Percentiles rank a stretch among this genome's conserved stretches.
Conservation (phyloP, 2,113 vertebrate genomes). For the Jacana jacana region DNA sequence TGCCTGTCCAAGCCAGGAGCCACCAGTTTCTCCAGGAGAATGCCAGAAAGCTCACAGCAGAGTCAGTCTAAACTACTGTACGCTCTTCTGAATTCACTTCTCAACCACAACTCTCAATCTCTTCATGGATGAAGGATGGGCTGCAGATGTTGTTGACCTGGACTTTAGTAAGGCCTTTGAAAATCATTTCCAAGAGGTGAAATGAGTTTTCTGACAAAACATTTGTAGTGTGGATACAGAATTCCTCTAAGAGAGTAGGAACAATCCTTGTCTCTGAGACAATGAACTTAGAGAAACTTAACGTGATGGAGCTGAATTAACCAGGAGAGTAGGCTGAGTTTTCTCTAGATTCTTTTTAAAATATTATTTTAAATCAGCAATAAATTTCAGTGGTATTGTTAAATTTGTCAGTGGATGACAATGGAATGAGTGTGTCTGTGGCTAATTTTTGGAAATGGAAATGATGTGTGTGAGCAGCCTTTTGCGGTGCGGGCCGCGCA, state of each 20-base stretch:
- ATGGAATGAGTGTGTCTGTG: neutral
- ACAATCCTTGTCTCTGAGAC: neutral
- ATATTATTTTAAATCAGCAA: no score
- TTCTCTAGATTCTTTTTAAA: no score
- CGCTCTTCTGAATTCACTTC: no score
- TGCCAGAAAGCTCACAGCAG: no score
- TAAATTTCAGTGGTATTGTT: neutral
- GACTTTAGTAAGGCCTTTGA: no score
- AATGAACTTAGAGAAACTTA: neutral
- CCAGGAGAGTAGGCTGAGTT: neutral
- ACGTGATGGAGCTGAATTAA: neutral
- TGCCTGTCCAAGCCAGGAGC: no score
- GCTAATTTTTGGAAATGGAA: neutral
- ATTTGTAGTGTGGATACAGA: neutral
- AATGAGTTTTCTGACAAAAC: neutral
- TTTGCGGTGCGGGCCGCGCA: fast-evolving
- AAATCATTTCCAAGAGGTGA: no score
- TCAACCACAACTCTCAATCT: no score
- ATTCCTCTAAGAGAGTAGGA: neutral
- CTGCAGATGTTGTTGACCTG: no score
- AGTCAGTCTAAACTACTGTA: no score
- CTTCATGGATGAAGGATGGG: no score
- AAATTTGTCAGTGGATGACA: neutral
- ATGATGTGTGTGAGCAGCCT: neutral
- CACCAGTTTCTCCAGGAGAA: no score